phyloP scores from a whole-genome alignment of 2,888 invertebrate species.

The Netelia inedita region DNA sequence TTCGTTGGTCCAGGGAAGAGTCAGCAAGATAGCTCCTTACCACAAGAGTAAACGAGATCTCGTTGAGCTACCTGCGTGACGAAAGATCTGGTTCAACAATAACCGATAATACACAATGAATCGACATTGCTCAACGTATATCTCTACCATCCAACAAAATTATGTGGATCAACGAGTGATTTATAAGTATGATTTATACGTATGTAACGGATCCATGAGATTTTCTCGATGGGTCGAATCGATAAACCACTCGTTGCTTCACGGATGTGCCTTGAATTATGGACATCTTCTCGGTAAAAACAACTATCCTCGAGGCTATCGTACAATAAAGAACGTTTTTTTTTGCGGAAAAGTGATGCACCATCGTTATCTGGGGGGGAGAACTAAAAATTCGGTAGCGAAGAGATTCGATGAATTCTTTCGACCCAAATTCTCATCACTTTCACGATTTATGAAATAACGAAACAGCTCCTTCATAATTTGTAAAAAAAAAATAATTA shows the following conservation, averaged over 20 bases:
- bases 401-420: not conserved
- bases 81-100: slow-evolving; percentile 61
- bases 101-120: slow-evolving; percentile 7
- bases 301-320: slow-evolving; percentile 61
- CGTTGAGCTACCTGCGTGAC: slow-evolving; percentile 39
- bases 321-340: slow-evolving; percentile 55
- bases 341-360: slow-evolving; percentile 8
- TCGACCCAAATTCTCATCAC: slow-evolving; percentile 3
- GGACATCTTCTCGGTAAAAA: slow-evolving; percentile 41
- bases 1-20: not conserved
- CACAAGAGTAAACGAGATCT: slow-evolving; percentile 6
- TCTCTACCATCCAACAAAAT: slow-evolving; percentile 28
- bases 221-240: slow-evolving; percentile 42
- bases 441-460: not conserved
- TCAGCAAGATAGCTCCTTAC: not conserved
- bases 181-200: not conserved
- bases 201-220: slow-evolving; percentile 28
- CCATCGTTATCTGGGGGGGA: not conserved
- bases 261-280: slow-evolving; percentile 38
- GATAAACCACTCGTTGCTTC: slow-evolving; percentile 18
- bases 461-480: too few relatives aligned
- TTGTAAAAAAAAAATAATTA: not conserved
- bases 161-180: slow-evolving; percentile 45
- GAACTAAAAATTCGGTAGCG: not conserved
- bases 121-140: not conserved